Evolutionary conservation across 2,113 vertebrate genomes (phyloP).

Genomic region (Myiozetetes cayanensis): DNA sequence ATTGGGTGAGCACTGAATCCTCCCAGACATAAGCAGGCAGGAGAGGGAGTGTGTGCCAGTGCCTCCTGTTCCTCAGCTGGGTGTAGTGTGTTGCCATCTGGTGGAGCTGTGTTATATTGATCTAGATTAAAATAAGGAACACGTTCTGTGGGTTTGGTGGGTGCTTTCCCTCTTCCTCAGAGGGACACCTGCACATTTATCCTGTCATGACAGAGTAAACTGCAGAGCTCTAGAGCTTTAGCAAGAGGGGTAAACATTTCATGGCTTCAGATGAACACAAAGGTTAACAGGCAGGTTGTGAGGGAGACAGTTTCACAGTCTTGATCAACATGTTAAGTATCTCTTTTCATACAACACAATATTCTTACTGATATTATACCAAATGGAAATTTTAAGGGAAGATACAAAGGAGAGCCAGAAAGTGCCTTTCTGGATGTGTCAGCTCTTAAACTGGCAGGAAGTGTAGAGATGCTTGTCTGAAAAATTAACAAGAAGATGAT

Average conservation of each 20-base stretch:
- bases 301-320: neutral
- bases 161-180: neutral
- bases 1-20: neutral
- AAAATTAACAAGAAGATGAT: neutral
- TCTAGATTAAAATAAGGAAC: neutral
- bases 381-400: neutral
- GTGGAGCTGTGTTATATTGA: neutral
- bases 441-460: neutral
- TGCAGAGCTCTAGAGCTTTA: neutral
- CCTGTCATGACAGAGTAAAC: neutral
- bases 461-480: neutral
- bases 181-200: neutral
- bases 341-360: neutral
- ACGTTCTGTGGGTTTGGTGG: neutral
- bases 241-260: neutral
- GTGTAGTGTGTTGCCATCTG: neutral
- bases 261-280: neutral
- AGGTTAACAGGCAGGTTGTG: neutral
- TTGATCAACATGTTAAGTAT: neutral
- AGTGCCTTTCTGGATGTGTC: neutral
- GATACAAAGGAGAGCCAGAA: neutral
- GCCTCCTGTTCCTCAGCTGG: fast-evolving
- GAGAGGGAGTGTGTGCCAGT: neutral
- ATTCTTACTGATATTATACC: neutral
- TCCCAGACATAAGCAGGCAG: neutral